Evolutionary conservation across 1,140 invertebrate genomes (phyloP).

Genomic region (Medauroidea extradentata): DNA sequence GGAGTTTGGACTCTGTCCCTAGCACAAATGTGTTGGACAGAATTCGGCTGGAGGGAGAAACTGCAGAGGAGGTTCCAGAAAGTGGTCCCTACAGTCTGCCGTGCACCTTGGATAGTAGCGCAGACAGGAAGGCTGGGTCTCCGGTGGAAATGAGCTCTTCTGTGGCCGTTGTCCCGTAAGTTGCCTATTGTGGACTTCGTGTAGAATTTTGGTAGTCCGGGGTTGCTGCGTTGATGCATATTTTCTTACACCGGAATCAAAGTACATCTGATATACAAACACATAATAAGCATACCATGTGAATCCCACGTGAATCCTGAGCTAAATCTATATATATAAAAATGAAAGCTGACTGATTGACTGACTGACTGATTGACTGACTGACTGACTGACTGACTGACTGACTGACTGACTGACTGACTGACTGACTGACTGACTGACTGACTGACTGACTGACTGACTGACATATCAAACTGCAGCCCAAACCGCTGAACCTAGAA

Average conservation of each 20-base stretch:
- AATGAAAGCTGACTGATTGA: too few relatives aligned
- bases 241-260: too few relatives aligned
- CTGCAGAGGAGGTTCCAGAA: slow-evolving; percentile 33
- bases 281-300: too few relatives aligned
- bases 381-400: neutral
- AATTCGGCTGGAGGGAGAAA: slow-evolving; percentile 39
- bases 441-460: slow-evolving; percentile 12
- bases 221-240: too few relatives aligned
- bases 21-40: slow-evolving; percentile 28
- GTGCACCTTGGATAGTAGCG: neutral
- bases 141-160: slow-evolving; percentile 44
- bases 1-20: too few relatives aligned
- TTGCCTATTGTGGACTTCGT: neutral
- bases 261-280: neutral
- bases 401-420: slow-evolving; percentile 9
- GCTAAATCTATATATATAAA: too few relatives aligned
- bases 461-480: too few relatives aligned
- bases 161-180: slow-evolving; percentile 33
- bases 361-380: too few relatives aligned
- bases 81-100: neutral
- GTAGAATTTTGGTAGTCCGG: too few relatives aligned
- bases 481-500: too few relatives aligned
- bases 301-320: too few relatives aligned
- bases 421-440: slow-evolving; percentile 10
- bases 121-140: neutral